Evolutionary conservation across 2,797 vertebrate species (phyloP).

Genomic region (Pitangus sulphuratus): DNA sequence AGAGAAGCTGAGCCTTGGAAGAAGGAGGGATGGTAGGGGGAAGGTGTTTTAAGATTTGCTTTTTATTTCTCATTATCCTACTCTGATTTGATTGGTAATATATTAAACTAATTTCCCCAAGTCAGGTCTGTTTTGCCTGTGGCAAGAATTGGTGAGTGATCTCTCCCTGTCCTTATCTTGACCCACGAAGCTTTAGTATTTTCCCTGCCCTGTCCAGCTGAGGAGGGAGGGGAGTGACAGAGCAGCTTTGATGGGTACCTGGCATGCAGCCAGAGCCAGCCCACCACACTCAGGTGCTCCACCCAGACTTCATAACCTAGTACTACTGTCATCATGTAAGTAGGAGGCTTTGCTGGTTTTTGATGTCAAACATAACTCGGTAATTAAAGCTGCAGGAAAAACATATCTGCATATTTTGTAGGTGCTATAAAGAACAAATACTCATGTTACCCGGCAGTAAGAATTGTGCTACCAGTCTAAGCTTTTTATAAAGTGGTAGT

Average conservation of each 20-base stretch:
- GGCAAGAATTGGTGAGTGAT: background rate
- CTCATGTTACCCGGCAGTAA: background rate
- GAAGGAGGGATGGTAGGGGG: background rate
- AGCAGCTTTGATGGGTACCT: background rate
- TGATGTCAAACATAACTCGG: background rate
- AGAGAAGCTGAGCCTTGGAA: background rate
- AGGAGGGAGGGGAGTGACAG: background rate
- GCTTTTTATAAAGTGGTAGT: background rate
- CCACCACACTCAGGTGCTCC: background rate
- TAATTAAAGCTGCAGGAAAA: background rate
- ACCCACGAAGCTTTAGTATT: background rate
- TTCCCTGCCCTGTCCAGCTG: background rate
- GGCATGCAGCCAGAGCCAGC: background rate
- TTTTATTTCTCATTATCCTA: background rate
- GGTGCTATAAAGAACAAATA: background rate
- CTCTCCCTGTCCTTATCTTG: background rate
- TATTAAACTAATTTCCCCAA: background rate
- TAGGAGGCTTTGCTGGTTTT: background rate
- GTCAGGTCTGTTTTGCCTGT: rapidly evolving
- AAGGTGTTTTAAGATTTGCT: background rate
- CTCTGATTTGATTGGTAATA: background rate
- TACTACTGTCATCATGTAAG: background rate
- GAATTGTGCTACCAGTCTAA: background rate
- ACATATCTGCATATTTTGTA: background rate
- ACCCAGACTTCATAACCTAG: background rate